Base-by-base conservation (phyloP, 2,797 vertebrate species). In the Tamandua tetradactyla region DNA sequence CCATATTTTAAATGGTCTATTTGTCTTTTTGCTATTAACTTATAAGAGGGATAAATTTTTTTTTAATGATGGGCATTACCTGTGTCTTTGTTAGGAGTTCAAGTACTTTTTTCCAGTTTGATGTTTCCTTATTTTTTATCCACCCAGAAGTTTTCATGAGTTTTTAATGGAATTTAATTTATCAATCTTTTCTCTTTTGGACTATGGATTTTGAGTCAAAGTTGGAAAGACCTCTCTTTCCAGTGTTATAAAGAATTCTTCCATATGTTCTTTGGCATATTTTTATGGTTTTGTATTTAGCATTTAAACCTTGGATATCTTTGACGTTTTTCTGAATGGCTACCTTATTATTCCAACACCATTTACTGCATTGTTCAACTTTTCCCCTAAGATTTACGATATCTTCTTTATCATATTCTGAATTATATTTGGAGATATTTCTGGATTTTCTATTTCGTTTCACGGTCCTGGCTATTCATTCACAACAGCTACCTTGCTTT, bases 141-240 rank as follows among this genome's bases (percentile, higher is more conserved):
- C 30, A 84, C 49, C 27, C 8, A 78, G 86, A 59, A 59, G 27
- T 59, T 80, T 71, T 61, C 35, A 40, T 68, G 55, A 49, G 27
- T 49, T 76, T 80, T 64, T 30, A 87, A 72, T 76, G 49, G 72
- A 93, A 71, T 55, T 87, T 66, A 82, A 69, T 14, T 42, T 90
- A 37, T 57, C 22, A 22, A 11, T 82, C 17, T 89, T 87, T 76
- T 92, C 64, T 92, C 23, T 0, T 47, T 86, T 30, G 20, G 2
- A 27, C 79, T 94, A 57, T 87, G 40, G 40, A 61, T 59, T 94
- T 78, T 91, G 49, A 88, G 40, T 83, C 64, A 79, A 23, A 90
- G 42, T 80, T 68, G 52, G 71, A 83, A 91, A 78, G 14, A 2
- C 20, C 64, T 94, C 37, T 7, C 30, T 68, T 32, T 69, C 49